Percentiles rank a stretch among this genome's conserved stretches.
Conservation (phyloP, 1,140 invertebrate species). For the Popillia japonica region DNA sequence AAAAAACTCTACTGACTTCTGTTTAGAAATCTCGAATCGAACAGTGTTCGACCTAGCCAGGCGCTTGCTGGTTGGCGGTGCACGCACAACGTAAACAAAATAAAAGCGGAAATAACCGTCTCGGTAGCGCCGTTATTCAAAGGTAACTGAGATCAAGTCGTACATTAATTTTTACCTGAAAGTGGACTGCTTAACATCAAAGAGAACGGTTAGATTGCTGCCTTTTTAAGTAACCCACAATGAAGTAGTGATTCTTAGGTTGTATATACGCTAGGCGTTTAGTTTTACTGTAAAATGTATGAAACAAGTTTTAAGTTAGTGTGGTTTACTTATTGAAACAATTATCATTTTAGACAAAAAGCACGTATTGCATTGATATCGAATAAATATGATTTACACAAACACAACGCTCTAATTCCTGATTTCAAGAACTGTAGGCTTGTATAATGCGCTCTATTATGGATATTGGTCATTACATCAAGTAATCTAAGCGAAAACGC, state of each 20-base stretch:
- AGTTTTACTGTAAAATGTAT: not conserved
- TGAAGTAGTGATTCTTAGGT: slow-evolving; percentile 20
- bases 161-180: slow-evolving; percentile 37
- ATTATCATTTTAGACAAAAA: too few species aligned
- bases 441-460: too few species aligned
- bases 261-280: slow-evolving; percentile 10
- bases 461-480: too few species aligned
- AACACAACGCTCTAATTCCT: too few species aligned
- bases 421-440: too few species aligned
- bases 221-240: not conserved
- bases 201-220: not conserved
- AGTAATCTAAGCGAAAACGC: too few species aligned
- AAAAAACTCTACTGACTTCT: too few species aligned
- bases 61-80: not conserved
- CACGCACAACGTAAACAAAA: slow-evolving; percentile 35
- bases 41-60: not conserved
- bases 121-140: slow-evolving; percentile 33
- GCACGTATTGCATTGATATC: too few species aligned
- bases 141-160: slow-evolving; percentile 35
- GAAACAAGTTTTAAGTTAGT: too few species aligned
- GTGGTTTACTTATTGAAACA: too few species aligned
- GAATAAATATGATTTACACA: too few species aligned
- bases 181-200: not conserved
- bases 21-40: not conserved
- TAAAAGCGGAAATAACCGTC: slow-evolving; percentile 35